phyloP scores from a whole-genome alignment of 2,113 vertebrate genomes.

The Cryptoleucopteryx plumbea region DNA sequence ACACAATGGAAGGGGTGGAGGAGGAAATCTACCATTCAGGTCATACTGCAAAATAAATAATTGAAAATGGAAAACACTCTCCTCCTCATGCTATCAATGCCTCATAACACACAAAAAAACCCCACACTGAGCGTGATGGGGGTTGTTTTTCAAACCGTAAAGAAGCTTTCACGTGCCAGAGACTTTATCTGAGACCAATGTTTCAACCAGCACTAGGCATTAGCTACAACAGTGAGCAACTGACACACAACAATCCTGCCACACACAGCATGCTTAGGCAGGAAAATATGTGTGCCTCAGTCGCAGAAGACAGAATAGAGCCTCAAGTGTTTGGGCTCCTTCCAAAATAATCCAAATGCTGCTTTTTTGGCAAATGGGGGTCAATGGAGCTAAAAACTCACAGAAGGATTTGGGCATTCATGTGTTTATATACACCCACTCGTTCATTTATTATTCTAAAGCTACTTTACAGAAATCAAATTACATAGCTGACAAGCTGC shows the following conservation, averaged over 20 bases:
- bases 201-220: conserved; percentile 48
- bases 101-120: not conserved
- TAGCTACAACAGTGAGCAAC: conserved; percentile 47
- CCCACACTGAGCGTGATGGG: not conserved
- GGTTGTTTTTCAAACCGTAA: not conserved
- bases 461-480: conserved; percentile 67
- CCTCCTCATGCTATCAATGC: not conserved
- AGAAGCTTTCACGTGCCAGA: conserved; percentile 4
- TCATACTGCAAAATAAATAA: not conserved
- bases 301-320: conserved; percentile 63
- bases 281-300: conserved; percentile 56
- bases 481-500: conserved; percentile 68
- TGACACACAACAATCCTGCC: conserved; percentile 47
- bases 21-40: not conserved
- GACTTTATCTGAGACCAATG: conserved; percentile 10
- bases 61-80: not conserved
- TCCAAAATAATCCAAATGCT: conserved; percentile 70
- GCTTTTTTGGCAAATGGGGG: conserved; percentile 63
- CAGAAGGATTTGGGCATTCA: conserved; percentile 64
- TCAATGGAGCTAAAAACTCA: conserved; percentile 69
- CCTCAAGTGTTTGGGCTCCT: conserved; percentile 62
- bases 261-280: conserved; percentile 54
- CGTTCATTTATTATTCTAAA: conserved; percentile 70
- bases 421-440: conserved; percentile 66
- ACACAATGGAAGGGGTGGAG: rapidly evolving